Percentiles rank a stretch among this genome's conserved stretches.
Evolutionary conservation across 2,797 vertebrate species (phyloP).

Genomic region (Ceryle rudis): DNA sequence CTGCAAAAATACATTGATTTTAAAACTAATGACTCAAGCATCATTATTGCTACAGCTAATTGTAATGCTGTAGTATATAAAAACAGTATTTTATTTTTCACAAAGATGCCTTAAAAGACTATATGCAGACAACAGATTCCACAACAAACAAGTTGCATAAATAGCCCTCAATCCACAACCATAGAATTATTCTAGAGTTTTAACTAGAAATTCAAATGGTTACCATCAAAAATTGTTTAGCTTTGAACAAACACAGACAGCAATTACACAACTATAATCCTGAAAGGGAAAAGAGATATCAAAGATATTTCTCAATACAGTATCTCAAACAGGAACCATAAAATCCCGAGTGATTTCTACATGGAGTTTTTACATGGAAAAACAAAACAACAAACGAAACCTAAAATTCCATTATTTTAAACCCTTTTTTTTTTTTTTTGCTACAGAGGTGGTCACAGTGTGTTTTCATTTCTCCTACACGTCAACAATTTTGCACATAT

Average conservation of each 20-base stretch:
- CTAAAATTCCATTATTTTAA: not conserved
- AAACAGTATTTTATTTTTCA: not conserved
- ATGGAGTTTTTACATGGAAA: not conserved
- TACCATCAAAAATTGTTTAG: not conserved
- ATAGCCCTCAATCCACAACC: not conserved
- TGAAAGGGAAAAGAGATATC: not conserved
- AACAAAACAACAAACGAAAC: not conserved
- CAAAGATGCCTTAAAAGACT: not conserved
- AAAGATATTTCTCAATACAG: accelerated
- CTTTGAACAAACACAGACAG: not conserved
- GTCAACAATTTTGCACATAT: not conserved
- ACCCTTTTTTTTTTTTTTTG: not conserved
- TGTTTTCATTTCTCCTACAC: not conserved
- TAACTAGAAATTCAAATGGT: not conserved
- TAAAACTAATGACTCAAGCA: not conserved
- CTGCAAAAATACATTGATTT: not conserved
- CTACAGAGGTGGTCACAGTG: not conserved
- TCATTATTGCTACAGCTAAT: not conserved
- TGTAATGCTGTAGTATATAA: not conserved
- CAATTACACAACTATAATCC: not conserved
- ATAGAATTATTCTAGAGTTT: not conserved
- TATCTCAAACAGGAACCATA: not conserved
- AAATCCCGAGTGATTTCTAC: not conserved
- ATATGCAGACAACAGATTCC: not conserved
- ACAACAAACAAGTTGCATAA: not conserved